These are phyloP conservation scores for Tipula helvola DNA, from an alignment of 2,888 invertebrate genomes.

Conservation along the genomic window DNA sequence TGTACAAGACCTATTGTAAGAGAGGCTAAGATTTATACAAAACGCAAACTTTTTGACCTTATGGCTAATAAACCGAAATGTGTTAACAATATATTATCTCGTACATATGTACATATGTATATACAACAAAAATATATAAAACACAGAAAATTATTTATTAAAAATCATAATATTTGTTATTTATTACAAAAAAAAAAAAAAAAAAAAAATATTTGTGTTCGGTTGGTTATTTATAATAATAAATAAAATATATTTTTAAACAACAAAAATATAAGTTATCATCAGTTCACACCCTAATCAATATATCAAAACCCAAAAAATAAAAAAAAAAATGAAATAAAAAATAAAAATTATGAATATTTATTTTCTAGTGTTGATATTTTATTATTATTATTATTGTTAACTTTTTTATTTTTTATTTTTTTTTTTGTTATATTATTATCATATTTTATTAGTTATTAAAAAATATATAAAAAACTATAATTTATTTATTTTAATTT, in stretches of 20 bases:
- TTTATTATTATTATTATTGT: background rate
- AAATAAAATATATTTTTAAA: background rate
- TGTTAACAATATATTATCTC: background rate
- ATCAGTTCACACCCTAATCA: background rate
- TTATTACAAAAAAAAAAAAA: background rate
- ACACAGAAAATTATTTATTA: background rate
- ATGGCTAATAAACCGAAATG: background rate
- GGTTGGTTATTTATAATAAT: background rate
- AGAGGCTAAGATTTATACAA: too few relatives aligned
- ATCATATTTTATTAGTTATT: constrained; percentile 4
- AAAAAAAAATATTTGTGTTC: background rate
- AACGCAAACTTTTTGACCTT: background rate
- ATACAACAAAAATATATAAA: background rate
- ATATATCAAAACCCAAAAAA: background rate
- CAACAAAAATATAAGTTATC: background rate
- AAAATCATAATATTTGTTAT: background rate
- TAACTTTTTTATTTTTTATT: background rate
- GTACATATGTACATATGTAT: background rate
- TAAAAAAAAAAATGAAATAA: background rate
- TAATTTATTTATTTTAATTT: background rate
- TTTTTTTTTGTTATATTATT: background rate
- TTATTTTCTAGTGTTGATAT: background rate
- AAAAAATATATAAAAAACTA: background rate
- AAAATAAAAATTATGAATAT: background rate
- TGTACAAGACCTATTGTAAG: background rate